Evolutionary conservation across 2,888 invertebrate genomes (phyloP).

Genomic region (Ophraella communa): DNA sequence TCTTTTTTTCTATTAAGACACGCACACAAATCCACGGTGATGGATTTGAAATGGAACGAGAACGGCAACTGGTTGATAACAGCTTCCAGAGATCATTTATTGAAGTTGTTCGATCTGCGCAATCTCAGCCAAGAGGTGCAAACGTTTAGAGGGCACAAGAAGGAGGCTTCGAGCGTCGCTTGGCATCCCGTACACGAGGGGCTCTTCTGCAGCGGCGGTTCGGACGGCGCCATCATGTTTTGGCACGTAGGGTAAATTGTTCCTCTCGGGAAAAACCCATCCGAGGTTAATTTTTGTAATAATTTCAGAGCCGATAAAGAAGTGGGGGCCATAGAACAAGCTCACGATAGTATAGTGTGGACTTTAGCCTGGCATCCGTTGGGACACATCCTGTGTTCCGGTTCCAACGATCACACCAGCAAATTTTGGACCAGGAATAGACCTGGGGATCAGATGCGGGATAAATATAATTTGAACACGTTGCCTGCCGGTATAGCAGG

Average conservation of each 20-base stretch:
- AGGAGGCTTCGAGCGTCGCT: constrained; percentile 95
- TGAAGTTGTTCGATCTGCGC: constrained; percentile 97
- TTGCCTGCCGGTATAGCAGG: constrained; percentile 82
- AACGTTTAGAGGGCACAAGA: constrained; percentile 98
- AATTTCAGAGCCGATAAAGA: constrained; percentile 87
- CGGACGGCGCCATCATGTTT: constrained; percentile 97
- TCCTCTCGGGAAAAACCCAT: not conserved
- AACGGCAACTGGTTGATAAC: constrained; percentile 99
- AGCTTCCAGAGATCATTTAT: constrained; percentile 95
- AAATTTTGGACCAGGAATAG: constrained; percentile 99
- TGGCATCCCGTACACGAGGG: constrained; percentile 99
- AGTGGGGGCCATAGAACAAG: constrained; percentile 96
- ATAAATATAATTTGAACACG: constrained; percentile 95
- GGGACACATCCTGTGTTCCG: constrained; percentile 97
- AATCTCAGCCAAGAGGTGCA: constrained; percentile 95
- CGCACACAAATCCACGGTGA: constrained; percentile 99
- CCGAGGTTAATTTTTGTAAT: not conserved
- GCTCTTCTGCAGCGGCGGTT: constrained; percentile 96
- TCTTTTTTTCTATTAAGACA: constrained; percentile 69
- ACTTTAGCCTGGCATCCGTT: constrained; percentile 99
- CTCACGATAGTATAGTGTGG: constrained; percentile 99
- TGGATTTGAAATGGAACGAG: constrained; percentile 99
- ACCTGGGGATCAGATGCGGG: constrained; percentile 97
- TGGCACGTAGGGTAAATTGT: constrained; percentile 94
- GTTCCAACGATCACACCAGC: constrained; percentile 98